Evolutionary conservation across 1,140 invertebrate genomes (phyloP), one percentile per base, ranked within the genome.

Genomic region (Pteromalus puparum): DNA sequence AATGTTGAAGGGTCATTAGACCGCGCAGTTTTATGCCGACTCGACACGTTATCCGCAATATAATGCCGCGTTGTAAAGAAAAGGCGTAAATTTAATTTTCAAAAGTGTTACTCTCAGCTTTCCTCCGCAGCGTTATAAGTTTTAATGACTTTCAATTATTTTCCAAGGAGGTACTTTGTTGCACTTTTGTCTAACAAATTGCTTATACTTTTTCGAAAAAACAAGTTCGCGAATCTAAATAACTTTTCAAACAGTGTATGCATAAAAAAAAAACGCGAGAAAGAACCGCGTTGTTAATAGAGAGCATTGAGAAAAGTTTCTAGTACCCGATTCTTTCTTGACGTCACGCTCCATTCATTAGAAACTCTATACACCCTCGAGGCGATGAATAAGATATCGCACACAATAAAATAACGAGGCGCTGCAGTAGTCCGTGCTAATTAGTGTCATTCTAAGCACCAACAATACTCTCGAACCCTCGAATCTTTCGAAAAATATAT

Each of bases 281-380:
- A 42, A 42, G 9, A 42, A 42, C 38, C 1, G 9, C 21, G 21
- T 61, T 18, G 53, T 61, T 61, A 7, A 5, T 61, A 5, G 21
- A 61, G 53, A 61, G 15, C 21, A 21, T 18, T 61, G 53, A 61
- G 18, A n/a, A 42, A 61, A 61, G 53, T n/a, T 61, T 61, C 53
- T 18, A 61, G 53, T 18, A 3, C 21, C 53, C 53, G 18, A 73
- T 73, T 73, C 34, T 38, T 34, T 15, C 38, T 73, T 73, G 72
- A 73, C 72, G 72, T 73, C 72, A 73, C 18, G 72, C 72, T 73
- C 21, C 72, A 73, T 73, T 73, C 72, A 73, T 73, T 34, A 73
- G 30, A 38, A 73, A 73, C 26, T 38, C 34, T 34, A 9, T 73
- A 34, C 21, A 30, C 18, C 12, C 24, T 28, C 30, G 12, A 0